These are phyloP conservation scores for Brachionichthys hirsutus DNA, from an alignment of 2,113 vertebrate species.

Conservation along the genomic window DNA sequence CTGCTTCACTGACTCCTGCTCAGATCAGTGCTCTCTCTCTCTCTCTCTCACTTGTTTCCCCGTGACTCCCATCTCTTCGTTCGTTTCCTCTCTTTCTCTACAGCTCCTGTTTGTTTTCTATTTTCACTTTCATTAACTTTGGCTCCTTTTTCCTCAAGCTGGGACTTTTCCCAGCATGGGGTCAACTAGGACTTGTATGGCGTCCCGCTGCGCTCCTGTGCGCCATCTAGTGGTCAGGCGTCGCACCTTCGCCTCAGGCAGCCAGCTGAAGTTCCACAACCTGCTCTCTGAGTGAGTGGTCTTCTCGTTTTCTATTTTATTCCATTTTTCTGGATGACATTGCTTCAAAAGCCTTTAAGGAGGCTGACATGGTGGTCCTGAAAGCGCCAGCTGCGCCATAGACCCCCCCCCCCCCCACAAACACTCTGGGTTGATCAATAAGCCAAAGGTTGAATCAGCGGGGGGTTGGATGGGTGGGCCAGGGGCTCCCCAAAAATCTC, in stretches of 20 bases:
- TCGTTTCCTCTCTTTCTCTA: not conserved
- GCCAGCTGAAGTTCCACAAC: no score
- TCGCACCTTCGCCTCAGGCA: constrained; percentile 13
- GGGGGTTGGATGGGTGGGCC: not conserved
- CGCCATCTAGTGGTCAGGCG: constrained; percentile 56
- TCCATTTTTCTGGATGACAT: not conserved
- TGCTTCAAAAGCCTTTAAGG: constrained; percentile 4
- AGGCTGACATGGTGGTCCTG: constrained; percentile 15
- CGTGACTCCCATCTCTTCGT: not conserved
- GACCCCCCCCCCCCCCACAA: constrained; percentile 1
- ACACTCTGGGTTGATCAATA: constrained; percentile 45
- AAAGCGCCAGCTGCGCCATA: constrained; percentile 50
- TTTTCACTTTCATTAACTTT: constrained; percentile 15
- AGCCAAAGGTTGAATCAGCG: constrained; percentile 52
- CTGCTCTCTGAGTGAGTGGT: no score
- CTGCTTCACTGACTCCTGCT: constrained; percentile 32
- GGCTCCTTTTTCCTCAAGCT: constrained; percentile 13
- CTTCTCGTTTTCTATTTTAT: not conserved
- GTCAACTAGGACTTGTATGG: constrained; percentile 2
- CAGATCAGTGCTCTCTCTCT: constrained; percentile 6
- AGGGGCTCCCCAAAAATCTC: not conserved
- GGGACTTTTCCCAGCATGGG: constrained; percentile 12
- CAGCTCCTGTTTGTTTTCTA: not conserved
- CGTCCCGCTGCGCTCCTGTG: not conserved
- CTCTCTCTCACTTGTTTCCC: not conserved